Percentiles rank a stretch among this genome's conserved stretches.
phyloP scores from a whole-genome alignment of 2,113 vertebrate species.

The Scalopus aquaticus region DNA sequence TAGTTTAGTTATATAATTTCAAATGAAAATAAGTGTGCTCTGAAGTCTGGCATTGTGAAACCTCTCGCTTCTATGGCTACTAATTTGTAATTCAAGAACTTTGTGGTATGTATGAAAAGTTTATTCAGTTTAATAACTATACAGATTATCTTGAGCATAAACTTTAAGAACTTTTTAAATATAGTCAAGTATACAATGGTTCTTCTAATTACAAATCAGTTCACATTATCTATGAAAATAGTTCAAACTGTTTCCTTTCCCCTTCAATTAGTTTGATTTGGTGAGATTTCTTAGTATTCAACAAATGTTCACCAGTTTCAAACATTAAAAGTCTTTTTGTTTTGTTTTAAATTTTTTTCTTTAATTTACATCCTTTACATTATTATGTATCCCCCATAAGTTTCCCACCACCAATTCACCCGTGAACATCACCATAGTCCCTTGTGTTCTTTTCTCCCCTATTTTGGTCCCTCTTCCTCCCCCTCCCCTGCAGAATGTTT shows the following conservation, averaged over 20 bases:
- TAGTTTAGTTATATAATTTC: slow-evolving; percentile 22
- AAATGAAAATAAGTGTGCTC: neutral
- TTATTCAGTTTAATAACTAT: neutral
- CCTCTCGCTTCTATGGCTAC: neutral
- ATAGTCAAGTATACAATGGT: neutral
- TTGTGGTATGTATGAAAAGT: neutral
- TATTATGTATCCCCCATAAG: too few relatives aligned
- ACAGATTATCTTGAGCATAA: neutral
- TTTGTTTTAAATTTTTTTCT: too few relatives aligned
- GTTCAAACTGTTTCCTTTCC: neutral
- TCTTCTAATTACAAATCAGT: neutral
- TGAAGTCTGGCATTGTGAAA: neutral
- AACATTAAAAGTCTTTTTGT: neutral
- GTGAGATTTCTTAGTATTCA: neutral
- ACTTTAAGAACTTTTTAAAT: neutral
- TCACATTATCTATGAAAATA: neutral
- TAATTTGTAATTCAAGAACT: slow-evolving; percentile 21
- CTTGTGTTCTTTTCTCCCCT: too few relatives aligned
- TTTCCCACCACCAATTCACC: too few relatives aligned
- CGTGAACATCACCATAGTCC: too few relatives aligned
- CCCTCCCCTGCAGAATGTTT: too few relatives aligned
- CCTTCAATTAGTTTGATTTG: neutral
- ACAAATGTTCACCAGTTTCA: slow-evolving; percentile 9
- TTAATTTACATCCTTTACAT: too few relatives aligned
- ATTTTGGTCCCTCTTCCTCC: too few relatives aligned